A percentile compares a stretch with the other conserved stretches of the same genome.
These are phyloP conservation scores for Dinothrombium tinctorium DNA, from an alignment of 1,140 invertebrate genomes.

Conservation along the genomic window DNA sequence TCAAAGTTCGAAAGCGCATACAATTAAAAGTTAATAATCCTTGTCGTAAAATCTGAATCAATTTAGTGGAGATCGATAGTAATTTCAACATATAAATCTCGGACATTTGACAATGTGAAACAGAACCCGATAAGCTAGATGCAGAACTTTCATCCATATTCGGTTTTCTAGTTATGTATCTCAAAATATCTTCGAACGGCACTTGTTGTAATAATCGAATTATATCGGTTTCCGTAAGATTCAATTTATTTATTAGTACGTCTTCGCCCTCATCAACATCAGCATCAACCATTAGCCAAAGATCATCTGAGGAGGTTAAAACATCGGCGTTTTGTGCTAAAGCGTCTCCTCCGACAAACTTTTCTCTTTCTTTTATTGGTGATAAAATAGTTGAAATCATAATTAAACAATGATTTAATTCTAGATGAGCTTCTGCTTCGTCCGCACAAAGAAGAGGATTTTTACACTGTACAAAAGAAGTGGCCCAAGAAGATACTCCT, in stretches of 20 bases:
- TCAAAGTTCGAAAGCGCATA: slow-evolving; percentile 11
- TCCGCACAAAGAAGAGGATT: slow-evolving; percentile 3
- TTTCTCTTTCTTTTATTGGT: slow-evolving; percentile 5
- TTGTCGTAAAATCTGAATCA: slow-evolving; percentile 9
- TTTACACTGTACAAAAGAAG: slow-evolving; percentile 5
- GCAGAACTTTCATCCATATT: too few species aligned
- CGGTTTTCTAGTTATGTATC: slow-evolving; percentile 2
- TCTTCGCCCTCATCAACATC: slow-evolving; percentile 9
- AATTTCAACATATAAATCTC: slow-evolving; percentile 11
- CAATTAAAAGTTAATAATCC: slow-evolving; percentile 12
- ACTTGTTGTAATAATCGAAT: slow-evolving; percentile 10
- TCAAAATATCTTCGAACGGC: slow-evolving; percentile 9
- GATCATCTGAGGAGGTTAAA: neutral
- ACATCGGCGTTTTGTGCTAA: neutral
- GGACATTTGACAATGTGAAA: neutral
- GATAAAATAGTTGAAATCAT: slow-evolving; percentile 9
- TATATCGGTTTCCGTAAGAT: slow-evolving; percentile 12
- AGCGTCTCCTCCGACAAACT: neutral
- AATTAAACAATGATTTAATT: slow-evolving; percentile 8
- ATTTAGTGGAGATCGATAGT: slow-evolving; percentile 8
- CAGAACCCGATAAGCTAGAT: neutral
- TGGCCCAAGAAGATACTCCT: slow-evolving; percentile 2
- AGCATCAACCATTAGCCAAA: slow-evolving; percentile 5
- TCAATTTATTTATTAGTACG: neutral
- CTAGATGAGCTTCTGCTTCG: neutral